Evolutionary conservation across 2,888 invertebrate genomes (phyloP).

Genomic region (Parochlus steinenii): DNA sequence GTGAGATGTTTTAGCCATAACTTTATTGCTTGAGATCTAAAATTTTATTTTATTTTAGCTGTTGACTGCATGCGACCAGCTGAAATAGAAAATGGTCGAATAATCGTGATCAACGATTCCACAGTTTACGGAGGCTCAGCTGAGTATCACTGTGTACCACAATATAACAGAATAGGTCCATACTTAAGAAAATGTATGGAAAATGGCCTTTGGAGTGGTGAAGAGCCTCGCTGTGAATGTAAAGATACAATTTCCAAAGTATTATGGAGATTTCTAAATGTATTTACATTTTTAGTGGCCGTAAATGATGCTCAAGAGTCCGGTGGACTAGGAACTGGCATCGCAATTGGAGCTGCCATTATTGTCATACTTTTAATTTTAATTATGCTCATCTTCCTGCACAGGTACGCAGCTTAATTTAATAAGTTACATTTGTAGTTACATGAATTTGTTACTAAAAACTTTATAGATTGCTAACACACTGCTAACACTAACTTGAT

Average conservation of each 20-base stretch:
- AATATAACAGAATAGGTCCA: slow-evolving; percentile 64
- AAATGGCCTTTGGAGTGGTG: slow-evolving; percentile 74
- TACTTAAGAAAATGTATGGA: slow-evolving; percentile 71
- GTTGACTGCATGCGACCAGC: slow-evolving; percentile 71
- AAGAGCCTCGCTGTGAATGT: slow-evolving; percentile 69
- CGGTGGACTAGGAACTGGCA: slow-evolving; percentile 58
- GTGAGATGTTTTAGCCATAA: slow-evolving; percentile 35
- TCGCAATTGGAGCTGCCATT: slow-evolving; percentile 70
- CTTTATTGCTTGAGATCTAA: slow-evolving; percentile 6
- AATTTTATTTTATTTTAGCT: slow-evolving; percentile 35
- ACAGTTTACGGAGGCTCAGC: slow-evolving; percentile 69
- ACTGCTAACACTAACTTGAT: not conserved
- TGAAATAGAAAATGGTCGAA: slow-evolving; percentile 66
- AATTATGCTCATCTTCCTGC: slow-evolving; percentile 62
- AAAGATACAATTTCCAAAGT: slow-evolving; percentile 17
- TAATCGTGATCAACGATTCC: slow-evolving; percentile 70
- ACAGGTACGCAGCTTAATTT: slow-evolving; percentile 46
- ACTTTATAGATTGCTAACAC: not conserved
- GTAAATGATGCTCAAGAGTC: slow-evolving; percentile 53
- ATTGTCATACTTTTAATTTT: slow-evolving; percentile 63
- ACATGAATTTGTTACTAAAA: slow-evolving; percentile 3
- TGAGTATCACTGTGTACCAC: slow-evolving; percentile 80
- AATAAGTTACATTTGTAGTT: slow-evolving; percentile 12
- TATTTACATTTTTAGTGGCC: slow-evolving; percentile 28
- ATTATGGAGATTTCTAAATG: slow-evolving; percentile 3